A percentile compares a stretch with the other conserved stretches of the same genome.
These are phyloP conservation scores for Sebastes aleutianus DNA, from an alignment of 2,797 vertebrate genomes.

Conservation along the genomic window DNA sequence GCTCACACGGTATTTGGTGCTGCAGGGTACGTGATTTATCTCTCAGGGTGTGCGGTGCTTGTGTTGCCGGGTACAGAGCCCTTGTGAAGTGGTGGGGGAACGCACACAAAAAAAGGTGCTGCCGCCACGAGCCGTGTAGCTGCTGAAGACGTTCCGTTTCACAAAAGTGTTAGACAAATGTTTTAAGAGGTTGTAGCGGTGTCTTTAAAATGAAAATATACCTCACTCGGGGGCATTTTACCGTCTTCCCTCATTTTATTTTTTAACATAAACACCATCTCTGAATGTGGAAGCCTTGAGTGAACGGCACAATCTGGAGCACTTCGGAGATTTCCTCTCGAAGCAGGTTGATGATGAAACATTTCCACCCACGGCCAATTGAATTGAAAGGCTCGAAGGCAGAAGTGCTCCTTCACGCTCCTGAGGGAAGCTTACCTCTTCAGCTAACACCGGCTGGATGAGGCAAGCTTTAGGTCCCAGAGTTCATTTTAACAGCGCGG, in stretches of 20 bases:
- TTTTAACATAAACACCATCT: neutral
- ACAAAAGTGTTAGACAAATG: neutral
- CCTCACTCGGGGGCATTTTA: neutral
- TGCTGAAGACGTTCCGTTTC: neutral
- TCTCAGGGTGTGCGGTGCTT: neutral
- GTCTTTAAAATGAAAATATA: neutral
- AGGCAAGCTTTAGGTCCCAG: neutral
- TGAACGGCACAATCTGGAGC: neutral
- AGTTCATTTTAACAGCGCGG: neutral
- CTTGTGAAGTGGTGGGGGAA: neutral
- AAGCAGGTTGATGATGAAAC: neutral
- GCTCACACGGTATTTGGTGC: neutral
- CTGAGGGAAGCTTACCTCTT: neutral
- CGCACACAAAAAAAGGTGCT: neutral
- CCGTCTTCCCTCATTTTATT: neutral
- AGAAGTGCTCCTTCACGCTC: neutral
- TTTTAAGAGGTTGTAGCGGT: neutral
- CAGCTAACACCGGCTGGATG: neutral
- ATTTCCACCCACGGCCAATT: neutral
- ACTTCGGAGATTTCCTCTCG: neutral
- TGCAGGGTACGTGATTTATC: constrained; percentile 35
- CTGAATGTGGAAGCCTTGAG: neutral
- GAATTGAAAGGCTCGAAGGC: neutral
- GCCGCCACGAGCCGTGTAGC: neutral
- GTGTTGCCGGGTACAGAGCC: neutral